Evolutionary conservation across 2,113 vertebrate species (phyloP), one percentile per base, ranked within the genome.

Genomic region (Toxotes jaculatrix): DNA sequence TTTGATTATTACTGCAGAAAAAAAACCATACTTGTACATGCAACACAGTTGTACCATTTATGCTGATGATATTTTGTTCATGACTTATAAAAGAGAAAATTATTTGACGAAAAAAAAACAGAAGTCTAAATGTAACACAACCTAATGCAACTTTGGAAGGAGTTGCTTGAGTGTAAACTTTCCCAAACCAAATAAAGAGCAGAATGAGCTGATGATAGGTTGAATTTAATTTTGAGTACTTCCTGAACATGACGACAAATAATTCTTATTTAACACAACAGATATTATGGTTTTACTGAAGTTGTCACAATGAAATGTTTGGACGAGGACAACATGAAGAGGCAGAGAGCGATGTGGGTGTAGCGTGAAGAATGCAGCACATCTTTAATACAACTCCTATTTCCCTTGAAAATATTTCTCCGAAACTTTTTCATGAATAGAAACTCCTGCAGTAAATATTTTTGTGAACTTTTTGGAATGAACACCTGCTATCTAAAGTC

Each of bases 401-500:
- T 82, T 79, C 65, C 71, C 21, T 65, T 70, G 43, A 10, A 75
- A 80, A 77, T 27, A 43, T 38, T 68, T 53, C 55, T 47, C 42
- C 75, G 57, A 27, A 71, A 82, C 68, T 79, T 79, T 84, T 82
- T 76, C 38, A 70, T 56, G 55, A 81, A 59, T n/a, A 81, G 73
- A 27, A 83, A 68, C 31, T 72, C 21, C 73, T 57, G 62, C 79
- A 68, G 79, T 74, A 71, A 80, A 85, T 80, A 67, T 86, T 75
- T 75, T 40, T 63, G 42, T 66, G 73, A 65, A 69, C 36, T 38
- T 64, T 84, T 83, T 65, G 62, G 80, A 86, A 63, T 59, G 87
- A 90, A 85, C 81, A 89, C 74, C 87, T 87, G 77, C 82, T 88
- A 85, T 83, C 88, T 80, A 13, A 79, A 80, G 65, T 83, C 73